phyloP scores from a whole-genome alignment of 2,797 vertebrate genomes.

The Enteromius anoplus region DNA sequence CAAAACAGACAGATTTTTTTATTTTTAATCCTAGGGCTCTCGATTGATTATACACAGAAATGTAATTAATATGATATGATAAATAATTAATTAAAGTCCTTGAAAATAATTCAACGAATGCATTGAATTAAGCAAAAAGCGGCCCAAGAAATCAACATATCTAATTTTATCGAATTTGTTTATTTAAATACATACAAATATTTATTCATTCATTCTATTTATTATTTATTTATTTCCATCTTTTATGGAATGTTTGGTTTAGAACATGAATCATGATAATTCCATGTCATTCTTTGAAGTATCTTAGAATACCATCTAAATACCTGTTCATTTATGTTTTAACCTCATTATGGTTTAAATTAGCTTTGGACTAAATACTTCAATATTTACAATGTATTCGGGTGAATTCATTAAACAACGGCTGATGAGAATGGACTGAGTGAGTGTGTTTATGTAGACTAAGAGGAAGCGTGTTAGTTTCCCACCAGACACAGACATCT shows the following conservation, averaged over 20 bases:
- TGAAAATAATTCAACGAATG: not conserved
- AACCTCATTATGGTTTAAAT: constrained; percentile 41
- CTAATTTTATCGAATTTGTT: not conserved
- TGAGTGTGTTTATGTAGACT: constrained; percentile 7
- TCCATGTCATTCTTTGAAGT: not conserved
- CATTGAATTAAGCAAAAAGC: not conserved
- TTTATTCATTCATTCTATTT: not conserved
- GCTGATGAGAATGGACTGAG: constrained; percentile 43
- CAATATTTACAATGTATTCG: constrained; percentile 49
- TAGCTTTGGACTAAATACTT: constrained; percentile 2
- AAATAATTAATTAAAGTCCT: constrained; percentile 5
- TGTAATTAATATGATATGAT: not conserved
- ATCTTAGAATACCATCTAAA: not conserved
- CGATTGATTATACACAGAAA: not conserved
- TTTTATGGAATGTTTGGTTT: not conserved
- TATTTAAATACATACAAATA: not conserved
- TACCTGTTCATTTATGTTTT: not conserved
- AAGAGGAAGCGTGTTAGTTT: constrained; percentile 11
- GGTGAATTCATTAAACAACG: constrained; percentile 26
- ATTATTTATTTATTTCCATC: not conserved
- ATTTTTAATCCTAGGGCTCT: not conserved
- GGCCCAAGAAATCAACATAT: not conserved
- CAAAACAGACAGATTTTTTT: not conserved
- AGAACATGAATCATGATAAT: not conserved
- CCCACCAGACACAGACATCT: constrained; percentile 5